Evolutionary conservation across 1,140 invertebrate genomes (phyloP), one percentile per base, ranked within the genome.

Genomic region (Alviniconcha marisindica): DNA sequence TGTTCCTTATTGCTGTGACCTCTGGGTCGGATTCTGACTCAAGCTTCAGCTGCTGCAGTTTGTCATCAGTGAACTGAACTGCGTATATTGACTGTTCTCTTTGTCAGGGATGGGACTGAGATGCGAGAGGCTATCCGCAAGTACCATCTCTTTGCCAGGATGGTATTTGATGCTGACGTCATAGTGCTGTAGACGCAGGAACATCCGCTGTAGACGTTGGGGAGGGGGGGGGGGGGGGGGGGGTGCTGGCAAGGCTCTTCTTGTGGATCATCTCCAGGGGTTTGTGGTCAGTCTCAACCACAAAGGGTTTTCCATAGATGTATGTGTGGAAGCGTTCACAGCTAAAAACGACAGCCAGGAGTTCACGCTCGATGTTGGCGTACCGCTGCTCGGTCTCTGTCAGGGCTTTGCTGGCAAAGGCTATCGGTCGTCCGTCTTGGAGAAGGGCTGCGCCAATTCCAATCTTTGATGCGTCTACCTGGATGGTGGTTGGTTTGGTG

Each of bases 291-390:
- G 90, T 91, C 48, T 92, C 48, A 5, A 89, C 83, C 18, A 56
- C 81, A 31, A 89, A 36, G 48, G 56, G 36, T 28, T 86, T 87
- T 2, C 92, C 93, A 89, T 93, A 93, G 12, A 92, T 86, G 84
- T 91, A 93, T 42, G 92, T 83, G 83, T 93, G 89, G 89, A 94
- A 94, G 73, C 91, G 89, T 44, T 93, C 40, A 28, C 83, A 69
- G 15, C 89, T 90, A 88, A 89, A 92, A 12, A 90, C 82, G 4
- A 94, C 89, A 44, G 90, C 91, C 60, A 93, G 82, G 14, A 92
- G 66, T 86, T 94, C 93, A 76, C 93, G 94, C 86, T 94, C 94
- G 24, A 94, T 94, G 85, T 93, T 91, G 21, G 92, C 88, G 83
- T 92, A 94, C 56, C 91, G 87, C 44, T 81, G 71, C 86, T 94